A percentile compares a stretch with the other conserved stretches of the same genome.
Conservation (phyloP, 1,140 invertebrate species). For the Phymorhynchus buccinoides region DNA sequence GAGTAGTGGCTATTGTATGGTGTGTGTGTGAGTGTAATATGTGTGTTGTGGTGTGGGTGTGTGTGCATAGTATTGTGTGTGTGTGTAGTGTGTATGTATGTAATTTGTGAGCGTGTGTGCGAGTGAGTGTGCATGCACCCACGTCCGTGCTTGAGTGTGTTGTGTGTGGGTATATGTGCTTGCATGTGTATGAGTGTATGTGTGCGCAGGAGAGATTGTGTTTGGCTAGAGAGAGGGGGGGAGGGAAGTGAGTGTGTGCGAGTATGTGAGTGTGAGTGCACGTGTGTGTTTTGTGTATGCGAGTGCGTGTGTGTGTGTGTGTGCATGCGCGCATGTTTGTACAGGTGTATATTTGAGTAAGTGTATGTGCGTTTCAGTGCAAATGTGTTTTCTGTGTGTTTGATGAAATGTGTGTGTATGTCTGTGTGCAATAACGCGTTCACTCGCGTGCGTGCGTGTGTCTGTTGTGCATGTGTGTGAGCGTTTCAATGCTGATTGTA, state of each 20-base stretch:
- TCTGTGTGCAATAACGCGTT: too few relatives aligned
- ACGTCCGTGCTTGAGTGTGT: not conserved
- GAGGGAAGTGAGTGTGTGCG: too few relatives aligned
- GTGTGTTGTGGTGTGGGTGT: not conserved
- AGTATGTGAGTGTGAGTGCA: not conserved
- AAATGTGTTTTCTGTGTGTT: not conserved
- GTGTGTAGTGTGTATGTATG: not conserved
- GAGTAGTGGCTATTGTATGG: too few relatives aligned
- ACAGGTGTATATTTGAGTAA: not conserved
- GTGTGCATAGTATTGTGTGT: not conserved
- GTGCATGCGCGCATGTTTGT: slow-evolving; percentile 1
- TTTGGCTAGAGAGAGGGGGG: too few relatives aligned
- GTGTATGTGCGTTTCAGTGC: not conserved
- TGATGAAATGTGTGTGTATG: not conserved
- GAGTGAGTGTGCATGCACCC: not conserved
- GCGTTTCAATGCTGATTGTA: too few relatives aligned
- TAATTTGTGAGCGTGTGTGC: not conserved
- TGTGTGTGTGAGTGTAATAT: too few relatives aligned
- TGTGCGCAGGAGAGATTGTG: too few relatives aligned
- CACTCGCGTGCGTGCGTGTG: too few relatives aligned
- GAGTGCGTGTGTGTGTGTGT: slow-evolving; percentile 10
- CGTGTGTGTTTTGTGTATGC: not conserved
- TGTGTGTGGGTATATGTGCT: not conserved
- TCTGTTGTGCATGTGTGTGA: too few relatives aligned
- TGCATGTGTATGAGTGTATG: not conserved